A percentile compares a stretch with the other conserved stretches of the same genome.
Evolutionary conservation across 2,888 invertebrate species (phyloP).

Genomic region (Nectonema munidae): DNA sequence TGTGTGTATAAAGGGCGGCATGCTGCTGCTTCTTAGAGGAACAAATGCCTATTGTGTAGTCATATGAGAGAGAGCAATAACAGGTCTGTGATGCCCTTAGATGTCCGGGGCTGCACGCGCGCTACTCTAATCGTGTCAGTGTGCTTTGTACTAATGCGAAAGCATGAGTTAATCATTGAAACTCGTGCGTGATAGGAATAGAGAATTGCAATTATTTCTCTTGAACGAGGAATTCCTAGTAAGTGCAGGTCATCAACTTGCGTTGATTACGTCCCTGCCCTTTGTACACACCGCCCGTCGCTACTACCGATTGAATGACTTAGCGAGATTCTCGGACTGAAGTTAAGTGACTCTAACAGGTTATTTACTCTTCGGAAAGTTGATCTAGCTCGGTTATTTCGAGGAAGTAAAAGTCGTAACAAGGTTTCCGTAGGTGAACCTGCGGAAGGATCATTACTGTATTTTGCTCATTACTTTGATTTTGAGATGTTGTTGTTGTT

Average conservation of each 20-base stretch:
- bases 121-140: slow-evolving; percentile 33
- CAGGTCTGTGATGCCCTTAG: slow-evolving; percentile 36
- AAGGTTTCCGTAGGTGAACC: slow-evolving; percentile 35
- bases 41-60: slow-evolving; percentile 32
- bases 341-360: slow-evolving; percentile 16
- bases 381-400: slow-evolving; percentile 32
- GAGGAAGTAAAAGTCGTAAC: slow-evolving; percentile 34
- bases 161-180: slow-evolving; percentile 33
- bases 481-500: too few relatives aligned
- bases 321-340: slow-evolving; percentile 29
- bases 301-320: slow-evolving; percentile 36
- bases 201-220: slow-evolving; percentile 32
- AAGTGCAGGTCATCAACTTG: slow-evolving; percentile 35
- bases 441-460: slow-evolving; percentile 27
- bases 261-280: slow-evolving; percentile 36
- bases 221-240: slow-evolving; percentile 36
- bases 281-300: slow-evolving; percentile 40
- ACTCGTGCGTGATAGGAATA: slow-evolving; percentile 36
- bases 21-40: slow-evolving; percentile 31
- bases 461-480: too few relatives aligned
- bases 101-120: slow-evolving; percentile 33
- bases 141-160: slow-evolving; percentile 18
- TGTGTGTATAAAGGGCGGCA: too few relatives aligned
- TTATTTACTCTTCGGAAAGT: slow-evolving; percentile 26
- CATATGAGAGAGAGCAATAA: too few relatives aligned